Percentiles rank a stretch among this genome's conserved stretches.
phyloP scores from a whole-genome alignment of 1,140 invertebrate genomes.

The Laupala kohalensis region DNA sequence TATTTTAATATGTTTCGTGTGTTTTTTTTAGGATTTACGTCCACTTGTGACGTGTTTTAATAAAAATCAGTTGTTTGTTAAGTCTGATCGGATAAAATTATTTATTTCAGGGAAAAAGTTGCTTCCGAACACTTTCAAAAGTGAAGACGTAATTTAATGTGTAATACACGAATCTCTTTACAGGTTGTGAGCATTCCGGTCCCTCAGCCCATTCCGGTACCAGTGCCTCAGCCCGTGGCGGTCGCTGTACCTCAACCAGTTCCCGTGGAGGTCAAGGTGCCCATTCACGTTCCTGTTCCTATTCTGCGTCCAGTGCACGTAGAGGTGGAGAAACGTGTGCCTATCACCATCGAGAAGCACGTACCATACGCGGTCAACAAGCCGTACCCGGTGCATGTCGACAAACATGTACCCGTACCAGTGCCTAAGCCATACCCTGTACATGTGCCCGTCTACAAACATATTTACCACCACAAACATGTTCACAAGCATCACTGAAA shows the following conservation, averaged over 20 bases:
- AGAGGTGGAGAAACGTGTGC: constrained; percentile 13
- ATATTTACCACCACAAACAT: constrained; percentile 38
- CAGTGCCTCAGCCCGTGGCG: constrained; percentile 17
- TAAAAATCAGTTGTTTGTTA: too few relatives aligned
- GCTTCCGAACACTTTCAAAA: too few relatives aligned
- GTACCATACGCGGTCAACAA: constrained; percentile 64
- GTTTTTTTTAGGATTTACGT: too few relatives aligned
- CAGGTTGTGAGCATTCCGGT: constrained; percentile 17
- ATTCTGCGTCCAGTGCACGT: constrained; percentile 19
- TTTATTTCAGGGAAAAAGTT: too few relatives aligned
- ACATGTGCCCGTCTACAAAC: constrained; percentile 66
- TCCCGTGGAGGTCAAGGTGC: constrained; percentile 14
- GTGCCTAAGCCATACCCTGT: constrained; percentile 65
- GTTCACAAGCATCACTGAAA: not conserved
- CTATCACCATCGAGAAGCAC: constrained; percentile 45
- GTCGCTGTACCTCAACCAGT: constrained; percentile 15
- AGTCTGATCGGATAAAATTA: too few relatives aligned
- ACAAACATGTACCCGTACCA: constrained; percentile 61
- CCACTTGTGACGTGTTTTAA: too few relatives aligned
- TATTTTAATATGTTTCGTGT: too few relatives aligned
- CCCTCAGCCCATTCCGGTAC: constrained; percentile 20
- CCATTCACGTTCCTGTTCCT: constrained; percentile 54
- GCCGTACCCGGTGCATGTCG: constrained; percentile 61
- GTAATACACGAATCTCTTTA: too few relatives aligned
- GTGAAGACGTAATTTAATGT: too few relatives aligned